Conservation (phyloP, 1,140 invertebrate genomes). For the Penaeus vannamei region DNA sequence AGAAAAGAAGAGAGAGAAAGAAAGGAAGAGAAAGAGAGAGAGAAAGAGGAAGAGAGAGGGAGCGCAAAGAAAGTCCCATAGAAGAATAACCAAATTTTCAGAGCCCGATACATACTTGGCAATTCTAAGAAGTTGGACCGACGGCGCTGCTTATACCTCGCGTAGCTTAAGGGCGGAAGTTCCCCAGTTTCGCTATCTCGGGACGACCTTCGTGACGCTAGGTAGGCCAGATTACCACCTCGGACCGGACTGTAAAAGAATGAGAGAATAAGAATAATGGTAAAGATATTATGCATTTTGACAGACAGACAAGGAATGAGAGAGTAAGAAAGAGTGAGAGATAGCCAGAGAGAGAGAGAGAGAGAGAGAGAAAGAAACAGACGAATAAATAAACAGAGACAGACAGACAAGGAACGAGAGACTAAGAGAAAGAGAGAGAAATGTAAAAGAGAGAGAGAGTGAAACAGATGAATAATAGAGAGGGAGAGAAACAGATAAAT, state of each 20-base stretch:
- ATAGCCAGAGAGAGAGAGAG: too few species aligned
- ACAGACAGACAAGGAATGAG: not conserved
- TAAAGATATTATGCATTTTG: not conserved
- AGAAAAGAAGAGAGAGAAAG: not conserved
- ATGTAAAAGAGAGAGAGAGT: not conserved
- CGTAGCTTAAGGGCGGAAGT: constrained; percentile 80
- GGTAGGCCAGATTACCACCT: constrained; percentile 76
- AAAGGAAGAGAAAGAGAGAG: not conserved
- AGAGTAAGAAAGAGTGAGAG: not conserved
- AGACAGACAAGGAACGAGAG: constrained; percentile 9
- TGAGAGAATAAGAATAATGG: not conserved
- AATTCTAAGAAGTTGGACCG: constrained; percentile 90
- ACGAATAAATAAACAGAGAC: too few species aligned
- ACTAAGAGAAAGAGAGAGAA: too few species aligned
- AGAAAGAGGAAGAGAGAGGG: not conserved
- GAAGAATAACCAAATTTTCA: not conserved
- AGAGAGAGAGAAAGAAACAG: not conserved
- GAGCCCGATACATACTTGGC: constrained; percentile 76
- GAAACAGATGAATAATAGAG: not conserved
- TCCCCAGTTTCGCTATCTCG: constrained; percentile 80
- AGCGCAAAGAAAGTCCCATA: not conserved
- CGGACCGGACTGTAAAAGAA: constrained; percentile 44
- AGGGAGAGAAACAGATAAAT: too few species aligned
- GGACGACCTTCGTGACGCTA: constrained; percentile 82
- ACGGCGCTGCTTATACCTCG: constrained; percentile 80